phyloP scores from a whole-genome alignment of 2,113 vertebrate genomes.

The Petrocephalus microphthalmus region DNA sequence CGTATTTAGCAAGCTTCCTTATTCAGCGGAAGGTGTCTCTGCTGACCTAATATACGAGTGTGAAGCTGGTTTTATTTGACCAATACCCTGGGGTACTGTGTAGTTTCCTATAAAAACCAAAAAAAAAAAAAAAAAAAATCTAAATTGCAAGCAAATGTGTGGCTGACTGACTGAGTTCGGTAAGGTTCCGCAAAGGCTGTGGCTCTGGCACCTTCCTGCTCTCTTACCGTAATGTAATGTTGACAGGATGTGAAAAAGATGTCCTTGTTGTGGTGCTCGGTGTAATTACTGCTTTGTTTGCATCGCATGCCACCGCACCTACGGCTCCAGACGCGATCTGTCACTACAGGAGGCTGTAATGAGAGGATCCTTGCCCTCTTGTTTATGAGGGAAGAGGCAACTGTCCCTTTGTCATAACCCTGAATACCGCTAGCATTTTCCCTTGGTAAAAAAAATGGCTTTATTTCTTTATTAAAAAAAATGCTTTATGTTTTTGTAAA shows the following conservation, averaged over 20 bases:
- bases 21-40: not conserved
- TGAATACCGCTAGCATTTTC: not conserved
- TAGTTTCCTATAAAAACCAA: not conserved
- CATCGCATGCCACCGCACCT: not conserved
- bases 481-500: not conserved
- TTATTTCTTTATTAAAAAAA: not conserved
- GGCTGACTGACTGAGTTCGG: not conserved
- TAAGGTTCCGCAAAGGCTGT: not conserved
- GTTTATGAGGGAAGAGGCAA: not conserved
- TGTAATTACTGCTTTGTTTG: not conserved
- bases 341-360: not conserved
- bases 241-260: constrained; percentile 1
- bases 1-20: not conserved
- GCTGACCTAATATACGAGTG: not conserved
- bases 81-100: not conserved
- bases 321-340: not conserved
- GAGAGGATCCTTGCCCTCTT: not conserved
- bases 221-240: not conserved
- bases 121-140: not conserved
- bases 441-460: not conserved
- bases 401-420: not conserved
- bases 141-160: constrained; percentile 1
- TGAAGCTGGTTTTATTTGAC: not conserved
- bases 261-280: not conserved
- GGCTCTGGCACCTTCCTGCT: not conserved